Percentiles rank a stretch among this genome's conserved stretches.
Conservation (phyloP, 2,888 invertebrate genomes). For the Prostheceraeus crozeri region DNA sequence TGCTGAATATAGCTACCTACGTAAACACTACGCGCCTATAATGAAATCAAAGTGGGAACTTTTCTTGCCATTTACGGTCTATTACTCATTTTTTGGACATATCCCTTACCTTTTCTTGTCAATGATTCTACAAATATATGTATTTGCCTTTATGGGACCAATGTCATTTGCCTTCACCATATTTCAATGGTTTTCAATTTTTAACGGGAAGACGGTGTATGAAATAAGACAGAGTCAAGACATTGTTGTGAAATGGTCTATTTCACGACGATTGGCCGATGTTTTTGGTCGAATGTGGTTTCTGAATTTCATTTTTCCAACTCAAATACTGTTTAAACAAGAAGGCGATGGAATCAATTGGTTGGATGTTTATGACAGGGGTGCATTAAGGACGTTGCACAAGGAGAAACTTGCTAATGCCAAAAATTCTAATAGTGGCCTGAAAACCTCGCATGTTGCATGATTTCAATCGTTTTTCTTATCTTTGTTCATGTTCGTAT, state of each 20-base stretch:
- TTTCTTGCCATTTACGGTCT: constrained; percentile 26
- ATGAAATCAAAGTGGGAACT: constrained; percentile 10
- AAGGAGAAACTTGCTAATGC: too few species aligned
- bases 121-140: constrained; percentile 19
- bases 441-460: too few species aligned
- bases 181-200: neutral
- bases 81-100: neutral
- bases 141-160: constrained; percentile 1
- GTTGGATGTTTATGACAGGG: constrained; percentile 5
- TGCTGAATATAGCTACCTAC: constrained; percentile 2
- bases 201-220: constrained; percentile 5
- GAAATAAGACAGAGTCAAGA: neutral
- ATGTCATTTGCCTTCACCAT: constrained; percentile 25
- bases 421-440: too few species aligned
- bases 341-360: constrained; percentile 15
- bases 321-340: constrained; percentile 24
- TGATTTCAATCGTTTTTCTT: too few species aligned
- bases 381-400: neutral
- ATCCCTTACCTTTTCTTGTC: neutral
- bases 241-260: neutral
- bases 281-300: constrained; percentile 11
- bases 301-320: constrained; percentile 3
- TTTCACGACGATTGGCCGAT: constrained; percentile 3
- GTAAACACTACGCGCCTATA: neutral
- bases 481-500: too few species aligned